Base-by-base conservation (phyloP, 30 jellyfish, hydroid and myxozoan species). In the Nemopilema nomurai region DNA sequence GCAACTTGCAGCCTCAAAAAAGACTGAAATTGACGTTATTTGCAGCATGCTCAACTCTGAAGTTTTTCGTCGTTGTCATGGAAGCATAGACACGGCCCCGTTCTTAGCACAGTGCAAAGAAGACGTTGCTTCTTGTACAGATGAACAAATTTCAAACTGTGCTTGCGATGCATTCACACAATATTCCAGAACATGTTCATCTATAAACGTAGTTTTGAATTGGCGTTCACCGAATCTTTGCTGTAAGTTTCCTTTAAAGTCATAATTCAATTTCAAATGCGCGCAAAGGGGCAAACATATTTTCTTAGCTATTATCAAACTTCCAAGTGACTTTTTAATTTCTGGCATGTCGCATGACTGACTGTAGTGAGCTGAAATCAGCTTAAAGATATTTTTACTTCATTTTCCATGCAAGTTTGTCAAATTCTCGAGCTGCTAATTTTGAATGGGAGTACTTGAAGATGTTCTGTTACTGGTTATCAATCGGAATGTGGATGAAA, bases 161-260 rank as follows among this genome's bases (percentile, higher is more conserved):
- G 87, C 91, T 25, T 90, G 97, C 80, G 69, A 68, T 50, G 68
- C 95, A 18, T 90, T 90, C 25, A 85, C 93, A 19, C 90, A 90
- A 71, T 90, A 90, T 62, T 90, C 97, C 49, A 77, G 97, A 65
- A 83, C 77, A 57, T 90, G 97, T 72, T 91, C 89, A 8, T 52
- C 91, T 25, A 84, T 0, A 16, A 64, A 74, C 70, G 70, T 73
- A 23, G 84, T 51, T 22, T 66, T 90, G 62, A 41, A 73, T 22
- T 90, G 97, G 97, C 79, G 97, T 22, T 68, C 71, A 30, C 52
- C 76, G 0, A 50, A 69, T 64, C 77, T 90, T 18, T 90, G 97
- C 79, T 31, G 97, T 90, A 84, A 83, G 92, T 90, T 4, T 0
- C 33, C 29, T 81, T n/a, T n/a, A 24, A 24, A 16, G 6, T 6